Percentiles rank a stretch among this genome's conserved stretches.
Evolutionary conservation across 1,140 invertebrate genomes (phyloP).

Genomic region (Tetramorium alpestre): DNA sequence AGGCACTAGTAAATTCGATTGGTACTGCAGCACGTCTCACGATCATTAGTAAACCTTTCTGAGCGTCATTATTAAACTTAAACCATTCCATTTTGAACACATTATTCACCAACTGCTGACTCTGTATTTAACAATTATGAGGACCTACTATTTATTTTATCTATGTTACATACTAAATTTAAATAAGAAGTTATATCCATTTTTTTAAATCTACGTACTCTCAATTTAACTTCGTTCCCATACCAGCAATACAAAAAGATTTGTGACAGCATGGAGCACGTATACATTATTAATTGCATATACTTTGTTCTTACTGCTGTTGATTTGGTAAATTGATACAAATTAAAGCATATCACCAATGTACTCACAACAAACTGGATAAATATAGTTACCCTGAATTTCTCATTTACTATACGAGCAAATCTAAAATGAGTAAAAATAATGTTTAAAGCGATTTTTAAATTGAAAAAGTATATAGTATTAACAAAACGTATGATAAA

Average conservation of each 20-base stretch:
- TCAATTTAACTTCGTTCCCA: slow-evolving; percentile 84
- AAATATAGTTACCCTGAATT: slow-evolving; percentile 60
- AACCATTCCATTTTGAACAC: slow-evolving; percentile 55
- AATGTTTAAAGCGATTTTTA: neutral
- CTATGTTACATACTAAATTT: neutral
- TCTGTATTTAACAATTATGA: slow-evolving; percentile 29
- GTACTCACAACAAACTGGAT: slow-evolving; percentile 67
- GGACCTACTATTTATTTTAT: slow-evolving; percentile 9
- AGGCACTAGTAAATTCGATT: slow-evolving; percentile 37
- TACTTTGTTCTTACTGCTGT: slow-evolving; percentile 81
- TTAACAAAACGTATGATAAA: neutral
- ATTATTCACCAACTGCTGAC: slow-evolving; percentile 4
- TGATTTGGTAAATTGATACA: slow-evolving; percentile 73
- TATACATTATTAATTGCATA: slow-evolving; percentile 63
- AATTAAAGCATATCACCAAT: slow-evolving; percentile 62
- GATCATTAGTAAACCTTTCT: slow-evolving; percentile 31
- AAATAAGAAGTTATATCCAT: neutral
- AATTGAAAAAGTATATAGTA: neutral
- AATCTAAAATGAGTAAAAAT: slow-evolving; percentile 46
- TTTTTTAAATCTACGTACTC: slow-evolving; percentile 6
- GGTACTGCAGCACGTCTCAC: slow-evolving; percentile 51
- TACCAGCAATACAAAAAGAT: slow-evolving; percentile 87
- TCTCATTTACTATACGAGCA: slow-evolving; percentile 46
- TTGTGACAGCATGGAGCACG: slow-evolving; percentile 72
- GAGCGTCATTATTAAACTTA: neutral